These are phyloP conservation scores for Tholera decimalis DNA, from an alignment of 2,888 invertebrate species.

Conservation along the genomic window DNA sequence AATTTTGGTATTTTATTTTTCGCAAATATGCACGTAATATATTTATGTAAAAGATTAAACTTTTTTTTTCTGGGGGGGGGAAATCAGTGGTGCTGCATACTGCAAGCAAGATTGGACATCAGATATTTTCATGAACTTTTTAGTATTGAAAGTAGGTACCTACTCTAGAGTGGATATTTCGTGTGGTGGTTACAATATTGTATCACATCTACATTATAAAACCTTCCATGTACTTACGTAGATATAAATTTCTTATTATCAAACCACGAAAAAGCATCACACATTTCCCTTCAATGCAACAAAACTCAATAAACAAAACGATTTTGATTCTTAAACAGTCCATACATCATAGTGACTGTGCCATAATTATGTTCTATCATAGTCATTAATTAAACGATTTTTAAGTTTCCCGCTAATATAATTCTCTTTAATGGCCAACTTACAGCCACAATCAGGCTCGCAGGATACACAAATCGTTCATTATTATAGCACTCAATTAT, in stretches of 20 bases:
- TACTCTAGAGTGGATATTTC: no score
- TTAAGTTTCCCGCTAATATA: background rate
- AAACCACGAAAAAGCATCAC: background rate
- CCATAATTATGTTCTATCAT: constrained; percentile 10
- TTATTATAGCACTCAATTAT: background rate
- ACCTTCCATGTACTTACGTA: no score
- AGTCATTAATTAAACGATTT: constrained; percentile 20
- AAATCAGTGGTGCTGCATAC: no score
- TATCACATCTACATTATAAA: no score
- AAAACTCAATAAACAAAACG: constrained; percentile 12
- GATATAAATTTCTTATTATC: background rate
- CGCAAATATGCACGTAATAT: no score
- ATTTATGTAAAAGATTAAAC: no score
- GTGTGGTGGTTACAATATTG: no score
- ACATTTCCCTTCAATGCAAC: background rate
- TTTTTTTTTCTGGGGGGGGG: no score
- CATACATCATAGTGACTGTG: background rate
- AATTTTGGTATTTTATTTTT: no score
- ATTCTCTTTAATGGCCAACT: constrained; percentile 16
- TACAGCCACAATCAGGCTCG: background rate
- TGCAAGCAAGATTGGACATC: no score
- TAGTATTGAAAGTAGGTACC: no score
- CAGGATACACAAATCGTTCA: constrained; percentile 7
- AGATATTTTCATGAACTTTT: no score
- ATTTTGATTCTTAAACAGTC: background rate